Percentiles rank a stretch among this genome's conserved stretches.
Conservation (phyloP, 2,888 invertebrate species). For the Julus scanicus region DNA sequence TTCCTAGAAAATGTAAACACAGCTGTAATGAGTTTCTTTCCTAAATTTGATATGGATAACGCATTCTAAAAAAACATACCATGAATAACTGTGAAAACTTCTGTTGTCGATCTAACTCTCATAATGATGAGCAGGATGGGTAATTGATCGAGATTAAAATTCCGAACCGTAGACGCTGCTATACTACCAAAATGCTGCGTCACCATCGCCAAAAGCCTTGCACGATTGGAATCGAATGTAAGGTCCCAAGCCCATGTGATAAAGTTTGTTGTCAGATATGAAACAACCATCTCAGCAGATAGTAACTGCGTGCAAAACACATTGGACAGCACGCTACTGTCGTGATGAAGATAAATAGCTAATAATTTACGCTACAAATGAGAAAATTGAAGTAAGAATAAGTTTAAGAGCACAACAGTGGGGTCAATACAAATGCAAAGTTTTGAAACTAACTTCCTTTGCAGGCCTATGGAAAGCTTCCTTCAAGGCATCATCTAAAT, state of each 20-base stretch:
- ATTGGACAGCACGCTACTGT: conserved; percentile 92
- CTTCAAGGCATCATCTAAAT: conserved; percentile 88
- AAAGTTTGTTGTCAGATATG: conserved; percentile 89
- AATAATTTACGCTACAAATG: conserved; percentile 84
- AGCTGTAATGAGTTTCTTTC: not conserved
- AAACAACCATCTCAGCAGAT: conserved; percentile 90
- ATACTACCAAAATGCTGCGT: conserved; percentile 81
- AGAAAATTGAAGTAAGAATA: conserved; percentile 53
- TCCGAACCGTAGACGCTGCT: conserved; percentile 84
- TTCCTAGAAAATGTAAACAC: conserved; percentile 69
- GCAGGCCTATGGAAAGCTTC: conserved; percentile 90
- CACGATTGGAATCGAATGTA: conserved; percentile 86
- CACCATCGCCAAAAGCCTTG: conserved; percentile 80
- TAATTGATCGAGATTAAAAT: conserved; percentile 85
- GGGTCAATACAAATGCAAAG: conserved; percentile 9
- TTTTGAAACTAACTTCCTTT: conserved; percentile 75
- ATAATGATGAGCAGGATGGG: conserved; percentile 91
- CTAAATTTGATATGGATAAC: not conserved
- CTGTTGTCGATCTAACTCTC: conserved; percentile 86
- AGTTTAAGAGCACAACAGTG: not conserved
- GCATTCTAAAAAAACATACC: conserved; percentile 70
- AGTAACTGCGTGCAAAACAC: conserved; percentile 96
- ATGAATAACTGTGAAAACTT: conserved; percentile 89
- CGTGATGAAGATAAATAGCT: conserved; percentile 96
- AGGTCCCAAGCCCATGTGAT: conserved; percentile 98